Evolutionary conservation across 2,113 vertebrate genomes (phyloP), one percentile per base, ranked within the genome.

Genomic region (Echinops telfairi): DNA sequence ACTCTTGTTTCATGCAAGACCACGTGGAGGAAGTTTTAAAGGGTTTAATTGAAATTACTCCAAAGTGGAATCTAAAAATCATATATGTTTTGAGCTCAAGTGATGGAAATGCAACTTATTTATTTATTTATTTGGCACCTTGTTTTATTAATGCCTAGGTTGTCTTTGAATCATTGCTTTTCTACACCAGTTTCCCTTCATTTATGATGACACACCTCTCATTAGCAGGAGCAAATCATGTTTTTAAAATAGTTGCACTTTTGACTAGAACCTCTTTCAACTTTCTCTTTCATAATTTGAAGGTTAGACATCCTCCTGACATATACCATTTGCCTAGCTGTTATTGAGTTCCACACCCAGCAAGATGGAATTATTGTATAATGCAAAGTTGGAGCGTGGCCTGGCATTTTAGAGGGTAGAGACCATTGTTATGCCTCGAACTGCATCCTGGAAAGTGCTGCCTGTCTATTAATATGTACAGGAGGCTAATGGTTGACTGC

Each of bases 21-120:
- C 53, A 38, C 31, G 53, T 83, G 9, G 16, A 86, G 19, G 75
- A 77, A 83, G 19, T 58, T 68, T 43, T 62, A 68, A 17, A n/a
- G 11, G 66, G 47, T 88, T 86, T 94, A 40, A 22, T 73, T 79
- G 57, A 64, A 90, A 79, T 85, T 7, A 73, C 87, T 85, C 40
- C 16, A 90, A 82, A 93, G 70, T 33, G 40, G 20, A 82, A 57
- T 90, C 43, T 96, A 62, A 86, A 84, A 57, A 70, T 92, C 60
- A 15, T 27, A 11, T 36, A 57, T 62, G 36, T 9, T 82, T 91
- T 83, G 71, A 83, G 71, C 76, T 8, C 20, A 60, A 80, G 82
- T 81, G n/a, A 64, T 66, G 23, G 62, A 71, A 71, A 90, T 92
- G 22, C 33, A 92, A 75, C 75, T 57, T 58, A n/a, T 19, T 40